Conservation (phyloP, 2,888 invertebrate genomes). For the Agonopterix arenella region DNA sequence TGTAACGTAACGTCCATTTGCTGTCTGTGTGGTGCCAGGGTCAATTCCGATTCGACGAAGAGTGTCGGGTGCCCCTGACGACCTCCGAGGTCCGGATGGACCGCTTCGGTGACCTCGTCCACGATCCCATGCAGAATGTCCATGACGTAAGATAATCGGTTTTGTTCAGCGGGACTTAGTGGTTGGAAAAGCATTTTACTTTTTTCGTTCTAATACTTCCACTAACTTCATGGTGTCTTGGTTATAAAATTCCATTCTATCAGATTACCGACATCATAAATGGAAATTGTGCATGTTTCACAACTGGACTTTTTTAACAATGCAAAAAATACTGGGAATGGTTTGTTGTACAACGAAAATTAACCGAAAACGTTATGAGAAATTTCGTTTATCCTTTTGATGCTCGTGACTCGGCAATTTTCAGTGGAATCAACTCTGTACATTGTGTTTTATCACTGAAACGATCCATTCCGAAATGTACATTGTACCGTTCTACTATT, state of each 20-base stretch:
- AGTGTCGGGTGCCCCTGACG: conserved; percentile 85
- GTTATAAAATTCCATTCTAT: conserved; percentile 9
- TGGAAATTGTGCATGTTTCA: no score
- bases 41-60: conserved; percentile 93
- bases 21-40: conserved; percentile 78
- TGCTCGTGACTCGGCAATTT: no score
- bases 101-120: conserved; percentile 65
- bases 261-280: no score
- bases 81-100: conserved; percentile 84
- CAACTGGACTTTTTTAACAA: no score
- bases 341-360: no score
- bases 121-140: conserved; percentile 68
- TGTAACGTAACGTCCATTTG: conserved; percentile 28
- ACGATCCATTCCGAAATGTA: no score
- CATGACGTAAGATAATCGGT: conserved; percentile 74
- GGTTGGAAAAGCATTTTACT: conserved; percentile 12
- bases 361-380: no score
- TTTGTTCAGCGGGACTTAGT: conserved; percentile 12
- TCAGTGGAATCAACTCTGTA: no score
- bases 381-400: no score
- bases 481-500: no score
- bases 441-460: no score
- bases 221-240: conserved; percentile 31
- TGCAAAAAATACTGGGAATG: no score
- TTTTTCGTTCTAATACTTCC: conserved; percentile 12